phyloP scores from a whole-genome alignment of 2,888 invertebrate species.

The Rhagonycha fulva region DNA sequence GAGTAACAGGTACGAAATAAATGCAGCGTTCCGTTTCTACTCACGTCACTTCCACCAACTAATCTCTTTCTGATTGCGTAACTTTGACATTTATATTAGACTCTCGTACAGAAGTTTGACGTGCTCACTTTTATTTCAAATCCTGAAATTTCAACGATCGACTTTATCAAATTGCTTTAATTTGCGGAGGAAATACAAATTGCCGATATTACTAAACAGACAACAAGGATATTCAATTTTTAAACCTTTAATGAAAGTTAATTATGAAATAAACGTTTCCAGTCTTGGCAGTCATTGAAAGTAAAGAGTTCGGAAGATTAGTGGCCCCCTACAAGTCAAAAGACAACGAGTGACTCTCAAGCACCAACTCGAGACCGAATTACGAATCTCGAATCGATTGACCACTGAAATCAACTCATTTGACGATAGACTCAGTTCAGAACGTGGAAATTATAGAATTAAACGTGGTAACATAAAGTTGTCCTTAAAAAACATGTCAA shows the following conservation, averaged over 20 bases:
- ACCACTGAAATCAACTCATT: background rate
- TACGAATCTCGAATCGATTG: background rate
- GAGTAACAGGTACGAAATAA: conserved; percentile 43
- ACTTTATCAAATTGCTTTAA: conserved; percentile 27
- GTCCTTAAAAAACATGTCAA: no score
- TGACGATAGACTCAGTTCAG: background rate
- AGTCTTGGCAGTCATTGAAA: background rate
- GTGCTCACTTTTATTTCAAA: conserved; percentile 32
- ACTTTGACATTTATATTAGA: conserved; percentile 56
- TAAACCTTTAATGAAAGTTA: background rate
- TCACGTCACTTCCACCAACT: conserved; percentile 51
- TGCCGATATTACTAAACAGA: background rate
- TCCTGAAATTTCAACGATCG: conserved; percentile 21
- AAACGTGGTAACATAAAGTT: no score
- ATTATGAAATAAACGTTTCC: background rate
- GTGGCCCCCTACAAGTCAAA: background rate
- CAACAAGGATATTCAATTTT: background rate
- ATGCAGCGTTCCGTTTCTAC: conserved; percentile 48
- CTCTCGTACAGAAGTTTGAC: conserved; percentile 43
- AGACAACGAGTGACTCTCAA: background rate
- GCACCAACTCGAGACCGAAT: background rate
- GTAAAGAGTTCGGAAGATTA: background rate
- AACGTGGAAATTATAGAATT: background rate
- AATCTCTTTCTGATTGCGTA: conserved; percentile 56
- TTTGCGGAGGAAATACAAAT: conserved; percentile 3